Evolutionary conservation across 2,797 vertebrate genomes (phyloP).

Genomic region (Poecilia velifera): DNA sequence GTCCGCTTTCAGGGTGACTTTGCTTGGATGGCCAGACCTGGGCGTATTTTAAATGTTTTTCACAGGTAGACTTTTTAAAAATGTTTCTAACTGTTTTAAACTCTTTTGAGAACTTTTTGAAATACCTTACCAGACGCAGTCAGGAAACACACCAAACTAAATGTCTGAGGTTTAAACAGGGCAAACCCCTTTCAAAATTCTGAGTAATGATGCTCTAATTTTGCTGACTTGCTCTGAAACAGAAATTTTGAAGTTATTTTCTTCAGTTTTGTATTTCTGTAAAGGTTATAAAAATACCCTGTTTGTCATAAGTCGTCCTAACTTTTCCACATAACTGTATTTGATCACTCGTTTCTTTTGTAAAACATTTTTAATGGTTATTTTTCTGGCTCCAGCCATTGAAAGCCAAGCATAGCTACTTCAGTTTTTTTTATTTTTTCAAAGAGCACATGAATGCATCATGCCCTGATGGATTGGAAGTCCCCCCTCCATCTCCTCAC

Average conservation of each 20-base stretch:
- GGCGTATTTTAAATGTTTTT: neutral
- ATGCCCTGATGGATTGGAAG: constrained; percentile 24
- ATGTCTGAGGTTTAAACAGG: neutral
- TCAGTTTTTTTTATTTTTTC: neutral
- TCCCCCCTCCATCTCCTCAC: constrained; percentile 4
- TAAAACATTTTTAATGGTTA: neutral
- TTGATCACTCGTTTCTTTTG: neutral
- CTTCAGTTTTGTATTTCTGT: neutral
- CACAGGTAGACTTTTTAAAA: neutral
- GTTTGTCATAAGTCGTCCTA: neutral
- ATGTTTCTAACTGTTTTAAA: neutral
- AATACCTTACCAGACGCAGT: neutral
- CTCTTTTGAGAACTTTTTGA: neutral
- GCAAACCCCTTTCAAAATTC: neutral
- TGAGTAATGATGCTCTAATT: neutral
- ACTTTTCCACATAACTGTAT: neutral
- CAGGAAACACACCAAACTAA: neutral
- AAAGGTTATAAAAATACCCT: neutral
- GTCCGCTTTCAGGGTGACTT: neutral
- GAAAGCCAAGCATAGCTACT: neutral
- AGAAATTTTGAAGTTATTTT: neutral
- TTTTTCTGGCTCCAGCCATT: neutral
- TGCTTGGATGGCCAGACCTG: neutral
- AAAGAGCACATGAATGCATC: constrained; percentile 7
- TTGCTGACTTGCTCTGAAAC: neutral